These are phyloP conservation scores for Bombus fervidus DNA, from an alignment of 1,140 invertebrate species.

Conservation along the genomic window DNA sequence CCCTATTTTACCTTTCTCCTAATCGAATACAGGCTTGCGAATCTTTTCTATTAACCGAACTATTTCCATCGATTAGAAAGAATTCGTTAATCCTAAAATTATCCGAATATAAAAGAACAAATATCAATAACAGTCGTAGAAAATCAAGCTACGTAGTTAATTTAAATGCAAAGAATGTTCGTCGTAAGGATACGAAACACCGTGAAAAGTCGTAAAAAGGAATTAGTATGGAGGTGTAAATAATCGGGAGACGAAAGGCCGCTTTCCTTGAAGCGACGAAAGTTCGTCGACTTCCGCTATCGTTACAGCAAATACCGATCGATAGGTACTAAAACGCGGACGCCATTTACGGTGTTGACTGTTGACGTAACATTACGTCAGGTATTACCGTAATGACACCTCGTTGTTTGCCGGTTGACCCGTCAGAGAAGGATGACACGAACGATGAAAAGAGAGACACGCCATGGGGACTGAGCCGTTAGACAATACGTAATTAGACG, in stretches of 20 bases:
- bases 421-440: neutral
- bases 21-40: no score
- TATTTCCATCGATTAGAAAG: neutral
- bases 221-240: neutral
- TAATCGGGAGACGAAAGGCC: neutral
- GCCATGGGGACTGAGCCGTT: conserved; percentile 17
- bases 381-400: conserved; percentile 37
- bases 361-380: conserved; percentile 50
- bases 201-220: neutral
- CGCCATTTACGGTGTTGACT: conserved; percentile 17
- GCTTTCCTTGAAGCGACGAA: neutral
- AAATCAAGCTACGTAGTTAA: neutral
- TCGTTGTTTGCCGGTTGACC: conserved; percentile 22
- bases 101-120: neutral
- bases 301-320: conserved; percentile 9
- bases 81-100: neutral
- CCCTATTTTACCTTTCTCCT: no score
- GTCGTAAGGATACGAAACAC: neutral
- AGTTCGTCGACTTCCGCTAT: conserved; percentile 29
- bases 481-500: conserved; percentile 47
- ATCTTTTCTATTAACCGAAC: no score
- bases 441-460: neutral
- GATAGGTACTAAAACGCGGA: conserved; percentile 8
- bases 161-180: neutral
- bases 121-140: neutral